Evolutionary conservation across 2,113 vertebrate species (phyloP), one percentile per base, ranked within the genome.

Genomic region (Rhea pennata): DNA sequence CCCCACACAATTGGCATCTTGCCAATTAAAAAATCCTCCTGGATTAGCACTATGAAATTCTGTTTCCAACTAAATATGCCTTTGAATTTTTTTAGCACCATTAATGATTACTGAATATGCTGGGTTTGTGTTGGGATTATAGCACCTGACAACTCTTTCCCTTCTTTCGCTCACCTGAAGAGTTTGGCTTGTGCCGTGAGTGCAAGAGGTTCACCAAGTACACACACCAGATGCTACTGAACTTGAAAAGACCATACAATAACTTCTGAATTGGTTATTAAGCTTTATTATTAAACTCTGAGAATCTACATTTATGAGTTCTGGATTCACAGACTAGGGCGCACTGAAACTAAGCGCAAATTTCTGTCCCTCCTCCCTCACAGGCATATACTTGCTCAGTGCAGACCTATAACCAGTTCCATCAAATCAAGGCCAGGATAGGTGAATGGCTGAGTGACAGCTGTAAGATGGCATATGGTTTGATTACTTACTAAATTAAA

Each of bases 1-100:
- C 36, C 36, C 36, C 36, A 36, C 36, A 36, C 33, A 90, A 12
- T 20, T 93, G 67, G 90, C 85, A 94, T 54, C 64, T 67, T 3
- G 1, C 46, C 79, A 92, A 84, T 12, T 74, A 44, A 67, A 79
- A 79, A 94, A 33, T 81, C n/a, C 88, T 88, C 62, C 81, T 1
- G 3, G 42, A 90, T 92, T 90, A 95, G 92, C 65, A 61, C 73
- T 58, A 31, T n/a, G n/a, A 94, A 73, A 62, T 64, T 78, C 72
- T 69, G 39, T 69, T 92, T 84, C 48, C n/a, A 94, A 53, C 16
- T 64, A 67, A 48, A 44, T 33, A 26, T 10, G 66, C 50, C 56
- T 87, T 10, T 33, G 9, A 12, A 42, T 53, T 90, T 93, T 46
- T 80, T 56, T 33, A 91, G 24, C 39, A 36, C 36, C 65, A 62